phyloP scores from a whole-genome alignment of 2,888 invertebrate genomes.

The Onchidella celtica region DNA sequence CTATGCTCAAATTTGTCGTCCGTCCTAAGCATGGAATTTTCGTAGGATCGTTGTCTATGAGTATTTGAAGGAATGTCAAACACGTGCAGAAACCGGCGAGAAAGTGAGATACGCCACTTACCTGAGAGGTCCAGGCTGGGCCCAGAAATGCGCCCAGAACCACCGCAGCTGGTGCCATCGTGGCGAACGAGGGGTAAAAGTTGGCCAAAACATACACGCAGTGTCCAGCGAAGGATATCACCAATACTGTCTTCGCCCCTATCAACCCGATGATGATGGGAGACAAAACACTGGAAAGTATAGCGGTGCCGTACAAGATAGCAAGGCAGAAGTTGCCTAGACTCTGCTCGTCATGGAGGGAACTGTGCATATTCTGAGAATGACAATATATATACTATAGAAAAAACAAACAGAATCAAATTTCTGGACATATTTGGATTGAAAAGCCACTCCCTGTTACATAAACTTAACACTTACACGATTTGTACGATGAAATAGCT shows the following conservation, averaged over 20 bases:
- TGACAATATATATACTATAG: no score
- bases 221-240: slow-evolving; percentile 66
- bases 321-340: slow-evolving; percentile 70
- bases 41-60: no score
- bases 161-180: slow-evolving; percentile 71
- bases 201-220: slow-evolving; percentile 71
- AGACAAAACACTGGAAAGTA: slow-evolving; percentile 73
- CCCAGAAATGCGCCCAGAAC: slow-evolving; percentile 71
- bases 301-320: slow-evolving; percentile 70
- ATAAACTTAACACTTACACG: no score
- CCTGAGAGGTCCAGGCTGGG: slow-evolving; percentile 62
- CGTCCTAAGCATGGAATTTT: no score
- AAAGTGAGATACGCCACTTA: no score
- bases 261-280: slow-evolving; percentile 69
- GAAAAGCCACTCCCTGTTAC: no score
- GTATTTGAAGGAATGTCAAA: no score
- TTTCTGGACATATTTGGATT: no score
- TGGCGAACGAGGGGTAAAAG: slow-evolving; percentile 70
- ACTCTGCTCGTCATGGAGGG: slow-evolving; percentile 68
- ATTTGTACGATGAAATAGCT: no score
- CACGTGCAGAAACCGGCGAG: no score
- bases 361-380: slow-evolving; percentile 74
- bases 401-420: no score
- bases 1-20: no score
- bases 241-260: slow-evolving; percentile 68